These are phyloP conservation scores for Trogon melanurus DNA, from an alignment of 2,113 vertebrate species.

Conservation along the genomic window DNA sequence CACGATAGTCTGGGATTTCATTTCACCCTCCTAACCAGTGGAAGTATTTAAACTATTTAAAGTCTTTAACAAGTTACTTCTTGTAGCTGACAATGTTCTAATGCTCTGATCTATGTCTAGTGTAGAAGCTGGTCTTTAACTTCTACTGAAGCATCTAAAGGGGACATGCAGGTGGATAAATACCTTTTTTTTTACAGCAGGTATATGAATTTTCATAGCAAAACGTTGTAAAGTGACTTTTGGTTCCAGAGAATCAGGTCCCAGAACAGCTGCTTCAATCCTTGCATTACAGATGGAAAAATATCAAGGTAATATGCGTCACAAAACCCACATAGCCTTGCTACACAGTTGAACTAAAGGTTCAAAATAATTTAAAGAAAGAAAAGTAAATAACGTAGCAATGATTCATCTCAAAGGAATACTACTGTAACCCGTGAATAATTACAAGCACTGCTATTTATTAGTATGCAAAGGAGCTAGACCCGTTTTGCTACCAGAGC, in stretches of 20 bases:
- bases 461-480: conserved; percentile 76
- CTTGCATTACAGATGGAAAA: not conserved
- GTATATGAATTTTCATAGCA: not conserved
- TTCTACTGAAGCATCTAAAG: not conserved
- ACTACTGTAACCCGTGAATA: conserved; percentile 68
- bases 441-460: conserved; percentile 73
- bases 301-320: not conserved
- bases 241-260: not conserved
- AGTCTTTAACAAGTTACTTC: too few relatives aligned
- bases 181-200: not conserved
- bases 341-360: not conserved
- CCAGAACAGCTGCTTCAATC: not conserved
- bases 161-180: not conserved
- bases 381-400: conserved; percentile 72
- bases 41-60: too few relatives aligned
- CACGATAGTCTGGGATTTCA: not conserved
- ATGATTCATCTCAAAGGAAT: conserved; percentile 74
- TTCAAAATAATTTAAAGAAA: conserved; percentile 61
- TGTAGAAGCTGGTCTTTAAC: not conserved
- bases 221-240: not conserved
- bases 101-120: not conserved
- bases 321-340: not conserved
- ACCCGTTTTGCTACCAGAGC: conserved; percentile 68
- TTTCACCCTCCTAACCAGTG: too few relatives aligned
- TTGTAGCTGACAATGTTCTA: too few relatives aligned